Conservation (phyloP, 2,888 invertebrate species). For the Elegia similella region DNA sequence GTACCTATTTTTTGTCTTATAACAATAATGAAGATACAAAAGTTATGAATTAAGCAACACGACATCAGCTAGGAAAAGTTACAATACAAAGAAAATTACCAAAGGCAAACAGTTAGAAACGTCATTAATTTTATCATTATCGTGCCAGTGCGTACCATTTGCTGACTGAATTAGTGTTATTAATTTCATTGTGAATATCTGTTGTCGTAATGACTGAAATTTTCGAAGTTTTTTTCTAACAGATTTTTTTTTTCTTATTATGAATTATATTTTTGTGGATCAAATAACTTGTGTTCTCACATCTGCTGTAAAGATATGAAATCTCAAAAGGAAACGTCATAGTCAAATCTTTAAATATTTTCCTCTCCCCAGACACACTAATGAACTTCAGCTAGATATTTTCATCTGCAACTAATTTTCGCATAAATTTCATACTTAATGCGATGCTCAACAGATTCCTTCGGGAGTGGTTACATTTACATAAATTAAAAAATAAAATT, state of each 20-base stretch:
- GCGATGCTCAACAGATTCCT: conserved; percentile 9
- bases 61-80: background rate
- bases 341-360: background rate
- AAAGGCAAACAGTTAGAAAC: background rate
- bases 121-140: background rate
- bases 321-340: background rate
- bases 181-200: background rate
- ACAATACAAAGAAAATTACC: background rate
- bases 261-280: too few species aligned
- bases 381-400: background rate
- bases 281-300: too few species aligned
- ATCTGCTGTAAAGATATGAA: too few species aligned
- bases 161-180: background rate
- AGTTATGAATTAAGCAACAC: background rate
- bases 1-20: too few species aligned
- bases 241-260: background rate
- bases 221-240: background rate
- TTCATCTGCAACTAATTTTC: conserved; percentile 13
- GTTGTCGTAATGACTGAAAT: background rate
- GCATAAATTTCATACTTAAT: conserved; percentile 15
- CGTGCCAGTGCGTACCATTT: background rate
- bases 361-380: background rate
- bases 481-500: conserved; percentile 16
- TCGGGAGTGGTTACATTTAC: conserved; percentile 10
- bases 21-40: too few species aligned